Evolutionary conservation across 2,113 vertebrate genomes (phyloP), one percentile per base, ranked within the genome.

Genomic region (Tretioscincus oriximinensis): DNA sequence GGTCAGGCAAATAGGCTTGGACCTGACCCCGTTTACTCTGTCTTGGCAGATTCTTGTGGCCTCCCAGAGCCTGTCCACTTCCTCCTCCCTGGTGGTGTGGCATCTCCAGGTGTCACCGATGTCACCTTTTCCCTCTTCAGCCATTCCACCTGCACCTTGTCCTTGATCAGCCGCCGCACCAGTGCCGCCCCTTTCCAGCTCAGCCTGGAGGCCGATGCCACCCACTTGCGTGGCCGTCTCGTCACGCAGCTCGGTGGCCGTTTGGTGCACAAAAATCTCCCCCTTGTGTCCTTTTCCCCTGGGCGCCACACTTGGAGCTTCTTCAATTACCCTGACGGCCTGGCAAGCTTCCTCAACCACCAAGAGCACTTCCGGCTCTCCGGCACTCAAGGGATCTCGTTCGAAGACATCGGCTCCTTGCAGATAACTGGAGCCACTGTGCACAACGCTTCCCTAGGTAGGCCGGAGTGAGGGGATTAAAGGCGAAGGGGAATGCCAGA

Each of bases 301-400:
- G 73, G 81, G 9, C 66, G 72, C 28, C 72, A 24, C 64, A 83
- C 61, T 2, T 86, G 85, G 85, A 75, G 77, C 28, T 65, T 83
- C 47, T 6, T 83, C 54, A 76, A 73, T 49, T 68, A 69, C 61
- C 65, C 85, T 2, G 35, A 75, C 8, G 72, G 81, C 14, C 5
- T 81, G 1, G 75, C 47, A 2, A 74, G 77, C 45, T 86, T 72
- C 77, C 45, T 86, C 68, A 77, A 86, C 64, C 70, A 83, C 47
- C 73, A 77, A 51, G 77, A 86, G 51, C 77, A 83, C 64, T 80
- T 86, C 67, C 78, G 73, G 11, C n/a, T 86, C 16, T 73, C 66
- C 0, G 2, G 47, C 11, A 20, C 20, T 63, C 68, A 12, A 28
- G 54, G 26, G 7, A 9, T 63, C n/a, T 73, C 70, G 29, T 47